Percentiles rank a stretch among this genome's conserved stretches.
Conservation (phyloP, 1,140 invertebrate genomes). For the Chlorops oryzae region DNA sequence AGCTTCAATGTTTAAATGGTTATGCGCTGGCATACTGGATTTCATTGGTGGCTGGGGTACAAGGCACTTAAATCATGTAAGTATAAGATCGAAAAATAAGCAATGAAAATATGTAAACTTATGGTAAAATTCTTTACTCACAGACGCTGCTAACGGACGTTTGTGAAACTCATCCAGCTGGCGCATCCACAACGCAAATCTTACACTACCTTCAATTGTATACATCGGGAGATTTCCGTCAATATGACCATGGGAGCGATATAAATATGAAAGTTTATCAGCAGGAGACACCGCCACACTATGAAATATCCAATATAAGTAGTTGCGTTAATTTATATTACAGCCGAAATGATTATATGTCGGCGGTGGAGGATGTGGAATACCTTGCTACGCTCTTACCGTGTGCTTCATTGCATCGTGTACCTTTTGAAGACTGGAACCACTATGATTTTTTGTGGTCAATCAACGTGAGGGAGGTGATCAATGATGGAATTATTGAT, state of each 20-base stretch:
- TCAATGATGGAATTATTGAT: conserved; percentile 49
- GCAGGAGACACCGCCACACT: conserved; percentile 50
- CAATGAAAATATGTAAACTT: not conserved
- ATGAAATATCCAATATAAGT: conserved; percentile 54
- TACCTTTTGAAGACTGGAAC: conserved; percentile 50
- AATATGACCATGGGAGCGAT: conserved; percentile 48
- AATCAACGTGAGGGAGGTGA: conserved; percentile 49
- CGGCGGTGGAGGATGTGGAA: conserved; percentile 51
- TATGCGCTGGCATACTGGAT: conserved; percentile 33
- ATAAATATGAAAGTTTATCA: conserved; percentile 50
- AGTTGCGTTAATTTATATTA: conserved; percentile 61
- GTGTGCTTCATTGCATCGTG: conserved; percentile 41
- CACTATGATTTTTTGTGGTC: conserved; percentile 56
- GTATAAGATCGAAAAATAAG: not conserved
- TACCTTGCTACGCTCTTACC: conserved; percentile 47
- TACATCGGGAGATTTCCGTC: conserved; percentile 36
- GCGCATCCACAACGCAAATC: conserved; percentile 51
- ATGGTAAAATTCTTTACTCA: conserved; percentile 5
- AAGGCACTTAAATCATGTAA: conserved; percentile 38
- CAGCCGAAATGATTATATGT: conserved; percentile 58
- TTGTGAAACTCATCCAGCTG: conserved; percentile 43
- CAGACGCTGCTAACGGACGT: conserved; percentile 37
- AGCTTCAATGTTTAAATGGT: conserved; percentile 31
- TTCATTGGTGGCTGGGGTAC: conserved; percentile 43
- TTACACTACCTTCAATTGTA: conserved; percentile 51